These are phyloP conservation scores for Gonatopus flavifemur DNA, from an alignment of 1,140 invertebrate genomes.

Conservation along the genomic window DNA sequence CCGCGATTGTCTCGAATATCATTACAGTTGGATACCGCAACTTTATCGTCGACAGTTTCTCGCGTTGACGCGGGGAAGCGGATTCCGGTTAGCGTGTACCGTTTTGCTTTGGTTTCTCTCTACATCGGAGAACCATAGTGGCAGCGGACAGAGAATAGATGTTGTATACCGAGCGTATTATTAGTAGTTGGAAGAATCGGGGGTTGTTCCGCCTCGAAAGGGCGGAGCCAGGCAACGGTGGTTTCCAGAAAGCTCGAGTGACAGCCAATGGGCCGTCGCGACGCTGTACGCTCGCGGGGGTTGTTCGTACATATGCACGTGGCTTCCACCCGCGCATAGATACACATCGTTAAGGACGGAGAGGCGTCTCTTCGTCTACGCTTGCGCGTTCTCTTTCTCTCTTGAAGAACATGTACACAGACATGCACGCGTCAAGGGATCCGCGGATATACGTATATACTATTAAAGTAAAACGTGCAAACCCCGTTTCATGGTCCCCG, in stretches of 20 bases:
- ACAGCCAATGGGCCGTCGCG: conserved; percentile 25
- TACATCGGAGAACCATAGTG: conserved; percentile 50
- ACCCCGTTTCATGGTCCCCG: conserved; percentile 30
- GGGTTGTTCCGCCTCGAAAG: conserved; percentile 43
- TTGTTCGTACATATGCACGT: conserved; percentile 35
- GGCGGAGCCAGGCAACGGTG: conserved; percentile 35
- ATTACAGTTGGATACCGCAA: no score
- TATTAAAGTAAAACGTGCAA: conserved; percentile 23
- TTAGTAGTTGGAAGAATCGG: conserved; percentile 41
- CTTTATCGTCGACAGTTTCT: no score
- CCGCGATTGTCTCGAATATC: no score
- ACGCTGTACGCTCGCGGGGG: conserved; percentile 9
- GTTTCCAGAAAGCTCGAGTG: conserved; percentile 28
- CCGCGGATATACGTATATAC: no score
- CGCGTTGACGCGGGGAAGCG: conserved; percentile 35
- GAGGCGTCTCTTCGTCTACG: conserved; percentile 1
- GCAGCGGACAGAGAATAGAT: conserved; percentile 52
- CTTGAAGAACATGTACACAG: conserved; percentile 5
- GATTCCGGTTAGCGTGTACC: conserved; percentile 41
- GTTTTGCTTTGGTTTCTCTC: conserved; percentile 27
- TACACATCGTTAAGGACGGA: not conserved
- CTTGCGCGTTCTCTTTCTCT: no score
- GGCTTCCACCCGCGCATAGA: conserved; percentile 15
- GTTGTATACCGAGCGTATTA: conserved; percentile 52
- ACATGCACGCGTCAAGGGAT: conserved; percentile 13